Conservation (phyloP, 2,113 vertebrate species). For the Ascaphus truei region DNA sequence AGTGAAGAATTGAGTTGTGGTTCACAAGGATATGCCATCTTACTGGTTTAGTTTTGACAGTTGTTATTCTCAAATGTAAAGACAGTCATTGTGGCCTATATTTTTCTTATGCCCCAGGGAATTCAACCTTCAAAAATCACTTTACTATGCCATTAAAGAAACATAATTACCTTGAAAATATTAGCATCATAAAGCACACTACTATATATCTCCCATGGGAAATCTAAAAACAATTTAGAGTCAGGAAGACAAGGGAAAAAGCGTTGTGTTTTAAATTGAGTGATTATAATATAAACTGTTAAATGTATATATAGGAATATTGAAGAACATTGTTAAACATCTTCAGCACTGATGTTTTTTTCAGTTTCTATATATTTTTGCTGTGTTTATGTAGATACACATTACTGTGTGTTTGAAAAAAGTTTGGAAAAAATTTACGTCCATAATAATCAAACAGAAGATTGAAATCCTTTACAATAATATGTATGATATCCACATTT, state of each 20-base stretch:
- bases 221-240: constrained; percentile 55
- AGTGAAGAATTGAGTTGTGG: constrained; percentile 68
- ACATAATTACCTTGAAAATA: constrained; percentile 54
- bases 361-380: no score
- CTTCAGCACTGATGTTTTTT: constrained; percentile 32
- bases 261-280: constrained; percentile 49
- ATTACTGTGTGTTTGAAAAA: no score
- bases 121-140: constrained; percentile 42
- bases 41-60: constrained; percentile 46
- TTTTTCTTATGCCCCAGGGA: constrained; percentile 38
- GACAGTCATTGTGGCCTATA: constrained; percentile 38
- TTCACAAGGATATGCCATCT: constrained; percentile 45
- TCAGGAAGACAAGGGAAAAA: constrained; percentile 43
- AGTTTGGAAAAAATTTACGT: no score
- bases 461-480: no score
- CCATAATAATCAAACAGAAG: no score
- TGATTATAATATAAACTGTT: constrained; percentile 45
- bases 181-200: constrained; percentile 49
- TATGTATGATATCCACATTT: no score
- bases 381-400: no score
- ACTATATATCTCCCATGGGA: constrained; percentile 43
- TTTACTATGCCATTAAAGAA: constrained; percentile 51
- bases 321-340: constrained; percentile 10
- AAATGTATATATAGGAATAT: constrained; percentile 1
- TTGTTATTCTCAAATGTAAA: constrained; percentile 37